Evolutionary conservation across 2,888 invertebrate genomes (phyloP).

Genomic region (Cotesia congregata): DNA sequence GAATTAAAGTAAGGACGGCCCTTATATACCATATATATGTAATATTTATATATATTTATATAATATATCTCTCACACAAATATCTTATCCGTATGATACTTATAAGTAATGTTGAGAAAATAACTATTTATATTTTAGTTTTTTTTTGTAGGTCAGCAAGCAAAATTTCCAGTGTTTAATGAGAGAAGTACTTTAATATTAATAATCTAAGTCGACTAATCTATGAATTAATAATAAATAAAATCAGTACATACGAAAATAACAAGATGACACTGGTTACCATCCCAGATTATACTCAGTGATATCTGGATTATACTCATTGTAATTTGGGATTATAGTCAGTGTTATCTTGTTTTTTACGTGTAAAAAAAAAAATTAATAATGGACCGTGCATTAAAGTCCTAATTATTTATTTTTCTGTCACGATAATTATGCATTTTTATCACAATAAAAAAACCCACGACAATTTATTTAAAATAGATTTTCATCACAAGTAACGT

Average conservation of each 20-base stretch:
- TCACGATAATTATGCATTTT: not conserved
- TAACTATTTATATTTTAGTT: slow-evolving; percentile 62
- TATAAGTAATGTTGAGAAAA: slow-evolving; percentile 69
- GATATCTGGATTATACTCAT: no score
- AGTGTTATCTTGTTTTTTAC: no score
- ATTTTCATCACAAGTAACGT: not conserved
- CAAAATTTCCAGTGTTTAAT: slow-evolving; percentile 48
- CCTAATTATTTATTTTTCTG: not conserved
- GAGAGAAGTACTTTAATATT: no score
- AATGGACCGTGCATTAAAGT: not conserved
- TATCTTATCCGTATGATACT: slow-evolving; percentile 57
- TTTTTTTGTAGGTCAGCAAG: slow-evolving; percentile 59
- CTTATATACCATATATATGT: no score
- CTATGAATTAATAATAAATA: no score
- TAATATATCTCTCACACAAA: slow-evolving; percentile 57
- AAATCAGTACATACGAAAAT: no score
- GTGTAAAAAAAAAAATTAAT: not conserved
- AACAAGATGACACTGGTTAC: no score
- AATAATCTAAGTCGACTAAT: no score
- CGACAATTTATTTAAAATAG: not conserved
- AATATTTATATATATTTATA: slow-evolving; percentile 36
- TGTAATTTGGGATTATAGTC: no score
- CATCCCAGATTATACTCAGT: no score
- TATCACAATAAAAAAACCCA: not conserved
- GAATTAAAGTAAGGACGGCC: no score